Conservation (phyloP, 2,888 invertebrate genomes). For the Parochlus steinenii region DNA sequence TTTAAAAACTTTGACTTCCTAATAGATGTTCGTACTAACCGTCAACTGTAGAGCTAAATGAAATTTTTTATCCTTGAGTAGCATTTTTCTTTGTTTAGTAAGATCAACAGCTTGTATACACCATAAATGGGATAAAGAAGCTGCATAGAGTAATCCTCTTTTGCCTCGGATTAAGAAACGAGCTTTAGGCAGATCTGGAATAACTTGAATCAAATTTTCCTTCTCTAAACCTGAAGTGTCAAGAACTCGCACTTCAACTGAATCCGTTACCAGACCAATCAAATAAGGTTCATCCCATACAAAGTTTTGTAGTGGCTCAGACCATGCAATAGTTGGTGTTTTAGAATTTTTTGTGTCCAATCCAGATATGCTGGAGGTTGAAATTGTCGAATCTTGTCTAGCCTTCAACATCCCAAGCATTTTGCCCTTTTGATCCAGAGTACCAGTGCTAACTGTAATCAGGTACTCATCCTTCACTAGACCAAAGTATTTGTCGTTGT, state of each 20-base stretch:
- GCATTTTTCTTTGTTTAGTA: conserved; percentile 62
- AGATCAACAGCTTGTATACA: conserved; percentile 67
- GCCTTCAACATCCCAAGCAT: too few relatives aligned
- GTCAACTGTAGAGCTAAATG: conserved; percentile 82
- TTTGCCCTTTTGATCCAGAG: neutral
- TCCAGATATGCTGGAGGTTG: conserved; percentile 6
- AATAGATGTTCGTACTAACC: conserved; percentile 36
- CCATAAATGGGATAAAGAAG: conserved; percentile 81
- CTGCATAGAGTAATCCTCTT: conserved; percentile 65
- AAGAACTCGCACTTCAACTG: conserved; percentile 72
- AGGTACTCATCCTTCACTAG: conserved; percentile 78
- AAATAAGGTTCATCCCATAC: conserved; percentile 91
- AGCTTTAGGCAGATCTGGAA: conserved; percentile 58
- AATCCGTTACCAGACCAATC: conserved; percentile 66
- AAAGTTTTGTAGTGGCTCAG: conserved; percentile 24
- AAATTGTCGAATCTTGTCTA: too few relatives aligned
- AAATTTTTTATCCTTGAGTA: conserved; percentile 82
- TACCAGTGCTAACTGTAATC: conserved; percentile 56
- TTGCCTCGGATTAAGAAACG: conserved; percentile 56
- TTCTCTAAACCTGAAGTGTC: conserved; percentile 50
- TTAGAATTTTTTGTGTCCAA: conserved; percentile 10
- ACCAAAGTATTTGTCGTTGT: conserved; percentile 51
- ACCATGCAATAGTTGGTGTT: conserved; percentile 9
- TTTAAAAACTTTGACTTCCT: too few relatives aligned
- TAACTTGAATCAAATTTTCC: conserved; percentile 49